Evolutionary conservation across 2,888 invertebrate genomes (phyloP).

Genomic region (Rhynchonema sp.): DNA sequence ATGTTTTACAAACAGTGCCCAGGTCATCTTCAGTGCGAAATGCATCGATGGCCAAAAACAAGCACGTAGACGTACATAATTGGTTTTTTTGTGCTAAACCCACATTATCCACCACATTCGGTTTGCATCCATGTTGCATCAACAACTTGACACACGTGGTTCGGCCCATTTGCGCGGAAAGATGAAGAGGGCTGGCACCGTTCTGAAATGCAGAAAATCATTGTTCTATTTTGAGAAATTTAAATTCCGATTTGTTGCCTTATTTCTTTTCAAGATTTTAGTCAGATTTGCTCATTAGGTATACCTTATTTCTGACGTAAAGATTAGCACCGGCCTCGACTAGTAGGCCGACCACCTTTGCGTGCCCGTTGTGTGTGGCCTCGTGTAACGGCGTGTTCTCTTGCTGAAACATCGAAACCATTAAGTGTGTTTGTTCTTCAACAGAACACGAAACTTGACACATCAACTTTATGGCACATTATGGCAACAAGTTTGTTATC

Average conservation of each 20-base stretch:
- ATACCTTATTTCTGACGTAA: conserved; percentile 30
- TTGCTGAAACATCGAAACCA: conserved; percentile 43
- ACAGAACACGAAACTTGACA: too few species aligned
- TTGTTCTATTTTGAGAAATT: too few species aligned
- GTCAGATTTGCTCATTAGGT: neutral
- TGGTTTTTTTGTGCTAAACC: too few species aligned
- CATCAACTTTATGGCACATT: too few species aligned
- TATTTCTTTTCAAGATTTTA: neutral
- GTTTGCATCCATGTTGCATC: conserved; percentile 61
- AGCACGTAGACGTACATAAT: too few species aligned
- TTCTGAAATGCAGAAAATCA: conserved; percentile 43
- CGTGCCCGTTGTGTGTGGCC: conserved; percentile 82
- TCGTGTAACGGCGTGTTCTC: conserved; percentile 85
- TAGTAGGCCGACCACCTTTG: conserved; percentile 55
- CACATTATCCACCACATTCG: conserved; percentile 74
- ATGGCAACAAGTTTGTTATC: too few species aligned
- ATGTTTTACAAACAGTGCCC: too few species aligned
- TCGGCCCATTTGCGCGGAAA: conserved; percentile 86
- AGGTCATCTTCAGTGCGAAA: too few species aligned
- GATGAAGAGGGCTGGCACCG: conserved; percentile 77
- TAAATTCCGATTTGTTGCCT: neutral
- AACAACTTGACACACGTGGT: conserved; percentile 78
- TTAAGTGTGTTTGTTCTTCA: too few species aligned
- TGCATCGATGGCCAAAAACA: too few species aligned
- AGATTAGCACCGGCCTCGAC: conserved; percentile 43